Percentiles rank a stretch among this genome's conserved stretches.
Conservation (phyloP, 2,797 vertebrate genomes). For the Enteromius thamalakanensis region DNA sequence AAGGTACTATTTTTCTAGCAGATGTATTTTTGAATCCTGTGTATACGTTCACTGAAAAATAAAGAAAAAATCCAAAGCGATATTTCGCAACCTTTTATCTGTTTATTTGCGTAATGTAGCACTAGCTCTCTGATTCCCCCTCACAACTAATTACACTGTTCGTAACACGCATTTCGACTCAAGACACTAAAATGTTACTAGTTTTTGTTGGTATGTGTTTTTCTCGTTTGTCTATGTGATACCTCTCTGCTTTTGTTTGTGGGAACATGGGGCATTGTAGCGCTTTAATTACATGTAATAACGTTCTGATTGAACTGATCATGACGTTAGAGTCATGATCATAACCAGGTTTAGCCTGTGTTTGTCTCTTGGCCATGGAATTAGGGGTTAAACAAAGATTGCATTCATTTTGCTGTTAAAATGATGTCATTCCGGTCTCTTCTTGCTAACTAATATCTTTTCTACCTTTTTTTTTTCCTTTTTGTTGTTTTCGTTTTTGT, state of each 20-base stretch:
- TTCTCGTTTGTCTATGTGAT: constrained; percentile 66
- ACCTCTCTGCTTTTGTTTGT: constrained; percentile 74
- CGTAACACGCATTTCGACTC: constrained; percentile 76
- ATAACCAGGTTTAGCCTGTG: constrained; percentile 69
- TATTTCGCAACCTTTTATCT: constrained; percentile 69
- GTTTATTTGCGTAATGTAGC: constrained; percentile 74
- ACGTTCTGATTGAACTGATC: constrained; percentile 64
- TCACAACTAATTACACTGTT: constrained; percentile 81
- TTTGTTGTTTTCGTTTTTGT: constrained; percentile 86
- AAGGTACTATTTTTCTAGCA: constrained; percentile 82
- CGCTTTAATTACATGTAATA: constrained; percentile 66
- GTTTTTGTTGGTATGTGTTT: constrained; percentile 66
- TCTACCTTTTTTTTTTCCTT: constrained; percentile 98
- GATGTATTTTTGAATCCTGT: constrained; percentile 83
- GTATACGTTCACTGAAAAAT: constrained; percentile 78
- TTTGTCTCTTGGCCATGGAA: constrained; percentile 67
- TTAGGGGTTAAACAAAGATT: constrained; percentile 70
- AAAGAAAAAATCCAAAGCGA: constrained; percentile 72
- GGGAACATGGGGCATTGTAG: constrained; percentile 66
- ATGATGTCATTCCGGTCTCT: constrained; percentile 87
- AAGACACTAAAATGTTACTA: constrained; percentile 80
- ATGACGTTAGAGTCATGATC: constrained; percentile 69
- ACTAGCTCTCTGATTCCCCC: constrained; percentile 66
- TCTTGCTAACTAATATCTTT: constrained; percentile 99
- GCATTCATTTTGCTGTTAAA: constrained; percentile 87